These are phyloP conservation scores for Apamea sordens DNA, from an alignment of 2,888 invertebrate species.

Conservation along the genomic window DNA sequence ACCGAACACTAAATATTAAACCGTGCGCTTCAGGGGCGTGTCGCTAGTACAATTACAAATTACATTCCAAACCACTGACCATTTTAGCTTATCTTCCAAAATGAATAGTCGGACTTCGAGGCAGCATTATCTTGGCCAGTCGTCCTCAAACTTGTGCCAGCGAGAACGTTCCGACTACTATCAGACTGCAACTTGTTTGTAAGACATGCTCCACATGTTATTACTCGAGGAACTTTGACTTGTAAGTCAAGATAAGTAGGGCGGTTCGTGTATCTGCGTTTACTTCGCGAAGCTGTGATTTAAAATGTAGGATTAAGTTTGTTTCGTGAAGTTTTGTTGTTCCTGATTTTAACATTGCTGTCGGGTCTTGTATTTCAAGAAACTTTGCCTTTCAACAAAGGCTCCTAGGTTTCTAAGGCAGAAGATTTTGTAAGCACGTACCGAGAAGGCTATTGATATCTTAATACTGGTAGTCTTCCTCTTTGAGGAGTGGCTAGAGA, in stretches of 20 bases:
- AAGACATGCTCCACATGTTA: slow-evolving; percentile 39
- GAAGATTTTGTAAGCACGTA: too few species aligned
- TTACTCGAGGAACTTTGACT: slow-evolving; percentile 46
- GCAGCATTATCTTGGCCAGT: slow-evolving; percentile 30
- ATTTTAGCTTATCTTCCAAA: slow-evolving; percentile 25
- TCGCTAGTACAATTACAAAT: slow-evolving; percentile 16
- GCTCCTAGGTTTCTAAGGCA: neutral
- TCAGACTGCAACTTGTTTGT: slow-evolving; percentile 28
- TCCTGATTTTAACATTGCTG: slow-evolving; percentile 1
- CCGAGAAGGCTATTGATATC: neutral
- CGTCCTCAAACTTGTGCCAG: slow-evolving; percentile 37
- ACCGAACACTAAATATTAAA: neutral
- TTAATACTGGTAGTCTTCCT: neutral
- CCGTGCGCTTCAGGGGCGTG: neutral
- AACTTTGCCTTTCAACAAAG: neutral
- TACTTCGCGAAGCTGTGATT: slow-evolving; percentile 29
- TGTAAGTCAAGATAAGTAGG: slow-evolving; percentile 27
- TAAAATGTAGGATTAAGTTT: slow-evolving; percentile 25
- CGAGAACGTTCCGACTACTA: slow-evolving; percentile 11
- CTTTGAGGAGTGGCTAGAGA: too few species aligned
- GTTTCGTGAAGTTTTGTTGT: neutral
- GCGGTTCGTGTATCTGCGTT: slow-evolving; percentile 16
- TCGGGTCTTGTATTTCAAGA: neutral
- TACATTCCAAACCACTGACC: slow-evolving; percentile 9
- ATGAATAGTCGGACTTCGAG: slow-evolving; percentile 23